phyloP scores from a whole-genome alignment of 2,113 vertebrate species.

The Cyprinus carpio region DNA sequence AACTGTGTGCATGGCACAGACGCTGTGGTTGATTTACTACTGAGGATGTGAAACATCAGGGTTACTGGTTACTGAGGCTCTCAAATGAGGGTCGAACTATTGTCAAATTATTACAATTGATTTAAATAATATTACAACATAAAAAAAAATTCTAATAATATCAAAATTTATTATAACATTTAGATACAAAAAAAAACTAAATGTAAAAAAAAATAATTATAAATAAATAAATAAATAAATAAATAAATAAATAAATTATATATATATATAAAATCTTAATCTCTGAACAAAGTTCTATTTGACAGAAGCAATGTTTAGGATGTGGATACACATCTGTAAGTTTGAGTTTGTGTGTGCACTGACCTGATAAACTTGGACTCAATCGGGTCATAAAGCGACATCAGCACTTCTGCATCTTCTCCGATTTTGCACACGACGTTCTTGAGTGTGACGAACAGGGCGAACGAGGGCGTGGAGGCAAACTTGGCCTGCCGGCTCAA shows the following conservation, averaged over 20 bases:
- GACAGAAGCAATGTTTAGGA: too few relatives aligned
- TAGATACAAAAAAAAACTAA: too few relatives aligned
- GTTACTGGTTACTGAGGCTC: not conserved
- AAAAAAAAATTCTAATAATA: too few relatives aligned
- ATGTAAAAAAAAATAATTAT: too few relatives aligned
- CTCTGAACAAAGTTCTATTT: too few relatives aligned
- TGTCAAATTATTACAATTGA: not conserved
- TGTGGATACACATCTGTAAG: too few relatives aligned
- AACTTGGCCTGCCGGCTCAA: constrained; percentile 94
- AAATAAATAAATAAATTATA: too few relatives aligned
- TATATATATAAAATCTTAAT: too few relatives aligned
- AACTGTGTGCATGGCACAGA: not conserved
- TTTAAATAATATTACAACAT: too few relatives aligned
- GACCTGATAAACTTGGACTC: constrained; percentile 96
- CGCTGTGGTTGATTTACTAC: not conserved
- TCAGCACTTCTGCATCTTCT: constrained; percentile 95
- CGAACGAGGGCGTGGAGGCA: constrained; percentile 92
- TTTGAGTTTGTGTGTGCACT: not conserved
- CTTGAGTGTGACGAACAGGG: constrained; percentile 94
- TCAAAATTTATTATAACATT: too few relatives aligned
- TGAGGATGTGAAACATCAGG: not conserved
- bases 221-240: too few relatives aligned
- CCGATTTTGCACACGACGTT: constrained; percentile 98
- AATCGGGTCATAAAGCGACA: constrained; percentile 93
- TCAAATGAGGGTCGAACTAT: not conserved